Percentiles rank a stretch among this genome's conserved stretches.
Evolutionary conservation across 1,140 invertebrate genomes (phyloP).

Genomic region (Paraescarpia echinospica): DNA sequence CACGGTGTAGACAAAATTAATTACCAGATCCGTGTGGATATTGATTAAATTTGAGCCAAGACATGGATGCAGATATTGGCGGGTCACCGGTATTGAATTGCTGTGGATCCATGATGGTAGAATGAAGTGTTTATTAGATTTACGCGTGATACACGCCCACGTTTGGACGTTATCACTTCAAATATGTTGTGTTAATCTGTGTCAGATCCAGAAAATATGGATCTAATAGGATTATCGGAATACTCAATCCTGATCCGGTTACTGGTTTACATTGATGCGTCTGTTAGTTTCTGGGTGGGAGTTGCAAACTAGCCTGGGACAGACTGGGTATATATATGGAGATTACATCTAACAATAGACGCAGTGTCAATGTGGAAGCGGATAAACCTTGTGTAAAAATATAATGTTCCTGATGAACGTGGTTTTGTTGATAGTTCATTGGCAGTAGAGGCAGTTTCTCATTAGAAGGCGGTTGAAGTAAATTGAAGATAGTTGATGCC

Average conservation of each 20-base stretch:
- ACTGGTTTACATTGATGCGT: neutral
- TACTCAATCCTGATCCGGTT: neutral
- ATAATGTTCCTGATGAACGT: neutral
- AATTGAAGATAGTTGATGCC: neutral
- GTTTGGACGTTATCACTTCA: neutral
- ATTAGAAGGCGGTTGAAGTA: neutral
- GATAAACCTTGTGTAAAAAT: too few relatives aligned
- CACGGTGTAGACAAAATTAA: neutral
- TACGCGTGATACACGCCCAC: neutral
- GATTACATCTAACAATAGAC: neutral
- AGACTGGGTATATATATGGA: neutral
- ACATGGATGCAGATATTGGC: neutral
- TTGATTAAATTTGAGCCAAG: neutral
- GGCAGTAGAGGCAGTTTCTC: neutral
- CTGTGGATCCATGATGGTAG: too few relatives aligned
- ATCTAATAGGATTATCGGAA: neutral
- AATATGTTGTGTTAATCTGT: neutral
- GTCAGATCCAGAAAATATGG: neutral
- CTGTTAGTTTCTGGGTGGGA: neutral
- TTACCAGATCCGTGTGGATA: neutral
- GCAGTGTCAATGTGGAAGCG: neutral
- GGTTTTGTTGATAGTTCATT: neutral
- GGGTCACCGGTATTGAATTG: neutral
- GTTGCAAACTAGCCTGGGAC: neutral
- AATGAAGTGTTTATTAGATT: conserved; percentile 1